Conservation (phyloP, 2,113 vertebrate genomes). For the Lanius collurio region DNA sequence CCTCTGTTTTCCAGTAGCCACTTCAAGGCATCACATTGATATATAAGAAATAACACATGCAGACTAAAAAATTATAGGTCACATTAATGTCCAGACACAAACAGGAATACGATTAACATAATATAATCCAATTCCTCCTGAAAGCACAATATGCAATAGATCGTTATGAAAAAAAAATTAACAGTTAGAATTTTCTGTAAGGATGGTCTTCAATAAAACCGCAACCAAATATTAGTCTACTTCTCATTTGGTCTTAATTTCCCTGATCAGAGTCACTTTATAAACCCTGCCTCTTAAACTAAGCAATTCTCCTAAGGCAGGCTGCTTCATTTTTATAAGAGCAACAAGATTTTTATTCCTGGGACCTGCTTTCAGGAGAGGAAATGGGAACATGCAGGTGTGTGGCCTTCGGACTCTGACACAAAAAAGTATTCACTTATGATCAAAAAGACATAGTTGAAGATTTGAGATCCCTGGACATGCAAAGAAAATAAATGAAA, state of each 20-base stretch:
- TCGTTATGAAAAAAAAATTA: not conserved
- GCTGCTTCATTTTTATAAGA: not conserved
- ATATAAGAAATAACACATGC: not conserved
- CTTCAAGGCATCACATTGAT: not conserved
- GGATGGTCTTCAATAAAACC: not conserved
- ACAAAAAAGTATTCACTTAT: not conserved
- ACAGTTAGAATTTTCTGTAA: not conserved
- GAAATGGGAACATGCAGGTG: not conserved
- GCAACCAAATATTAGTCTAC: not conserved
- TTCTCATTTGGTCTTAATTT: not conserved
- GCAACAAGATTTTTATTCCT: not conserved
- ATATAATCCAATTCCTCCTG: not conserved
- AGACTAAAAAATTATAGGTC: not conserved
- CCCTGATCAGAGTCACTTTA: not conserved
- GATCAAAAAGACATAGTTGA: not conserved
- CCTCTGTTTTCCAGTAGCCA: too few relatives aligned
- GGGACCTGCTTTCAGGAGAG: not conserved
- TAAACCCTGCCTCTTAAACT: not conserved
- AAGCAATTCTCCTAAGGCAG: not conserved
- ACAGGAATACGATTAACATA: not conserved
- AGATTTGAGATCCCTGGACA: not conserved
- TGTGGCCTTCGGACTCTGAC: not conserved
- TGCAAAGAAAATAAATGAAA: not conserved
- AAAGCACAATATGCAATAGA: not conserved
- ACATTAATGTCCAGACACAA: not conserved